These are phyloP conservation scores for Fopius arisanus DNA, from an alignment of 1,140 invertebrate genomes.

Conservation along the genomic window DNA sequence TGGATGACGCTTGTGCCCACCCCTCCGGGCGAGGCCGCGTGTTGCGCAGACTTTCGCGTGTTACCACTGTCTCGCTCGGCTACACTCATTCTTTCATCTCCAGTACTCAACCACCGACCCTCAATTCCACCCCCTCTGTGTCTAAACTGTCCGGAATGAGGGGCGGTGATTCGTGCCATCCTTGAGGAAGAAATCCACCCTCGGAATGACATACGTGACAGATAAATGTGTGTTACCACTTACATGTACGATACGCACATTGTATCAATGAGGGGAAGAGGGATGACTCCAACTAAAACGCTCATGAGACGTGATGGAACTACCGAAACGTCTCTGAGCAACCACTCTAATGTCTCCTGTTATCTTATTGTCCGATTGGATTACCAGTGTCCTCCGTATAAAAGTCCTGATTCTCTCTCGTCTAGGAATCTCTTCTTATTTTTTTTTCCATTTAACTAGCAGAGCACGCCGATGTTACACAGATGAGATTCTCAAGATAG, in stretches of 20 bases:
- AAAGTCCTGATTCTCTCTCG: not conserved
- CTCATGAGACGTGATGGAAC: slow-evolving; percentile 6
- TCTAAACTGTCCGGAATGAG: not conserved
- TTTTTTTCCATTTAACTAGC: not conserved
- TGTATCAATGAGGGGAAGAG: not conserved
- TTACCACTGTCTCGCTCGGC: not conserved
- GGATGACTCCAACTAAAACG: not conserved
- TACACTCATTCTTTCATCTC: not conserved
- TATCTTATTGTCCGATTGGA: slow-evolving; percentile 9
- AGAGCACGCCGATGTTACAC: not conserved
- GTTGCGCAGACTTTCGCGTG: slow-evolving; percentile 13
- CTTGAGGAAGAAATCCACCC: not conserved
- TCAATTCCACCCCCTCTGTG: not conserved
- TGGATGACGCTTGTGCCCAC: not conserved
- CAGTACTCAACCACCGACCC: not conserved
- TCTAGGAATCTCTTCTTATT: not conserved
- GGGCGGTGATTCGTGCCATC: not conserved
- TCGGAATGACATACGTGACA: not conserved
- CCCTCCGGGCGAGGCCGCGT: slow-evolving; percentile 2
- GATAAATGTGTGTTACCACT: slow-evolving; percentile 3
- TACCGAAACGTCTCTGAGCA: not conserved
- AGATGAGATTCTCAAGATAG: not conserved
- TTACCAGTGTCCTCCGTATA: not conserved
- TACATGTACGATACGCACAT: not conserved
- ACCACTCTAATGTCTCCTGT: not conserved